Evolutionary conservation across 1,140 invertebrate genomes (phyloP), one percentile per base, ranked within the genome.

Genomic region (Zeugodacus cucurbitae): DNA sequence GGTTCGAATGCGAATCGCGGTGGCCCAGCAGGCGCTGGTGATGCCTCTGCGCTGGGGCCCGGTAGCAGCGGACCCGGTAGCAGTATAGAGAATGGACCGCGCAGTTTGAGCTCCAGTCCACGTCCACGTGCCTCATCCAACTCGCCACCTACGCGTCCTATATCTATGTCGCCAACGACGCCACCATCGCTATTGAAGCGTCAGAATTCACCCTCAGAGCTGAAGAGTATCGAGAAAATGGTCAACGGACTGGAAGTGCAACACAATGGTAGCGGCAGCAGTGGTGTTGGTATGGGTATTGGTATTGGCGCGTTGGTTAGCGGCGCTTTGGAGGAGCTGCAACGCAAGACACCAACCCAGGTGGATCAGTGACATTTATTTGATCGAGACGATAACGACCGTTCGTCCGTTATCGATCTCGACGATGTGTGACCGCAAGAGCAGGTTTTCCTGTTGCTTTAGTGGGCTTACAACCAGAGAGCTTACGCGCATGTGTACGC

Each of bases 171-270:
- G 89, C 91, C 95, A 87, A 93, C 95, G 88, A 94, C 93, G 91
- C 94, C 93, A 91, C 94, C 90, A 48, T 92, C 92, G 58, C 90
- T 91, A 87, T 87, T 92, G 62, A 93, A 90, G 89, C 91, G 89
- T 34, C 91, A 89, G 90, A 94, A 88, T 94, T 96, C 88, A 95
- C 95, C 90, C 8, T 93, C 93, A 78, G 98, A 98, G 94, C 95
- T 99, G 88, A 98, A 98, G 94, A 98, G 96, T 93, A 99, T 99
- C 94, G 98, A 99, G 94, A 98, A 98, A 92, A 99, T 98, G 98
- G 97, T 99, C 89, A 98, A 98, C 94, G 98, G 98, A 1, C 94
- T 99, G 41, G 97, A 98, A 93, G 96, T 96, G 74, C 96, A 97
- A 92, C 92, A 93, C 26, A 93, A 93, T 82, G 92, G 92, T 34